Evolutionary conservation across 2,113 vertebrate genomes (phyloP), one percentile per base, ranked within the genome.

Genomic region (Scomber colias): DNA sequence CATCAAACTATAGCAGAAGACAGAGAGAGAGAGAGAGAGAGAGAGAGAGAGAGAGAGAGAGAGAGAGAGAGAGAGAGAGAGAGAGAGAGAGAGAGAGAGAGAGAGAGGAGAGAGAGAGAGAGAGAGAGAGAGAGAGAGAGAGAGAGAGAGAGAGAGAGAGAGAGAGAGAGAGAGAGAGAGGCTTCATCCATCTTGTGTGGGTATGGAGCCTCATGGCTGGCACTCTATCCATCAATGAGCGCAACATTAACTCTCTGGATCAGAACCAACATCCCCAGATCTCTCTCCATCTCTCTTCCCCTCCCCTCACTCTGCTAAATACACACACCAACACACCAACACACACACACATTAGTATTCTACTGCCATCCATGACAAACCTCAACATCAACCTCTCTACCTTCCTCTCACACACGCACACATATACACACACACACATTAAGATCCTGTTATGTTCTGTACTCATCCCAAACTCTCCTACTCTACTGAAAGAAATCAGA

Each of bases 191-290:
- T 94, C 87, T 92, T 92, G 89, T 88, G 87, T 83, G 90, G 89
- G 87, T 84, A 87, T 89, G 91, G 87, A 92, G 92, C 83, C 83
- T 88, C 73, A 59, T 85, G 85, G 86, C 84, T 94, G 92, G 92
- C 91, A 92, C 88, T 87, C 87, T 91, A 94, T 94, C 92, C 92
- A 94, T 94, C 93, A 95, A 89, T 92, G 92, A 92, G 89, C 89
- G 92, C 94, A 93, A 94, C 92, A 94, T 94, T 93, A 95, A 94
- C 94, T 93, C 89, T 92, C 88, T 95, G 94, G 94, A 95, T 93
- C 92, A 84, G 90, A 92, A 94, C 94, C 94, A 95, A 93, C 82
- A 89, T 90, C 91, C 86, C 91, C 87, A 81, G 88, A 89, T 93
- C 88, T 87, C 83, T 49, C 82, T 89, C 89, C 85, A 90, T 91